These are phyloP conservation scores for Ophion obscuratus DNA, from an alignment of 2,888 invertebrate species.

Conservation along the genomic window DNA sequence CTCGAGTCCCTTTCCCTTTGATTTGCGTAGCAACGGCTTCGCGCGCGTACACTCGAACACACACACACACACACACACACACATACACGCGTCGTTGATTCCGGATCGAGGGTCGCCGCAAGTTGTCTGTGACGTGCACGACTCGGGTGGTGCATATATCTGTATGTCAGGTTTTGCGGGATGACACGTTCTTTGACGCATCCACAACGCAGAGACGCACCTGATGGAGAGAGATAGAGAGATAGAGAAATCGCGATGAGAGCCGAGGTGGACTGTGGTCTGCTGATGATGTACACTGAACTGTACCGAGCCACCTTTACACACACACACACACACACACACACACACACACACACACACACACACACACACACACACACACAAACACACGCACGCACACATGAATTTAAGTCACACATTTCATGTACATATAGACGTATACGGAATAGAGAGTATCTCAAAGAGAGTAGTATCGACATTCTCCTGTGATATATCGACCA, in stretches of 20 bases:
- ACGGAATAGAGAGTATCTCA: constrained; percentile 21
- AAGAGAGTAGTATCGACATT: constrained; percentile 51
- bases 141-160: neutral
- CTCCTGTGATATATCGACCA: constrained; percentile 52
- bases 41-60: too few species aligned
- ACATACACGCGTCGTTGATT: too few species aligned
- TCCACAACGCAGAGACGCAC: neutral
- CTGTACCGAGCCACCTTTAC: neutral
- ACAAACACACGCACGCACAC: too few species aligned
- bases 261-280: constrained; percentile 39
- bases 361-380: neutral
- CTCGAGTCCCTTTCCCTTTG: too few species aligned
- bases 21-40: too few species aligned
- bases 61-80: too few species aligned
- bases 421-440: neutral
- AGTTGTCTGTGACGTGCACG: too few species aligned
- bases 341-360: too few species aligned
- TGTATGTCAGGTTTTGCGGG: neutral
- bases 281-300: constrained; percentile 39
- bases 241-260: constrained; percentile 10
- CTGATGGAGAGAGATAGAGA: too few species aligned
- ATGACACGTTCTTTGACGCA: constrained; percentile 44
- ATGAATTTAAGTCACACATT: too few species aligned
- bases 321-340: too few species aligned
- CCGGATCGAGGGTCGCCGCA: too few species aligned